Evolutionary conservation across 2,888 invertebrate genomes (phyloP), one percentile per base, ranked within the genome.

Genomic region (Amphipyra tragopoginis): DNA sequence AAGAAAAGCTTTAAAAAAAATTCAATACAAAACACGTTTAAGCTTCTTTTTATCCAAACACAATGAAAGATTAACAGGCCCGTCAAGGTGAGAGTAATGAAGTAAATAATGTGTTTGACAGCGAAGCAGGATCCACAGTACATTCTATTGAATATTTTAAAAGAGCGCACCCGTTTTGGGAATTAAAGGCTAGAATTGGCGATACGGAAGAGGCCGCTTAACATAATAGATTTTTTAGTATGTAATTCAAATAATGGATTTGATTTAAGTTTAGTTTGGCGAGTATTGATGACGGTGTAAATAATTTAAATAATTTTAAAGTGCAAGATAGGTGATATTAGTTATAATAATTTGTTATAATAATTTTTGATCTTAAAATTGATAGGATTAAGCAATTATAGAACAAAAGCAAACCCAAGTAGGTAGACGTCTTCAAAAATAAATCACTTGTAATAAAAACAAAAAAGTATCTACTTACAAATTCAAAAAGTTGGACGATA

Each of bases 61-160:
- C 91, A 90, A 90, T 90, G 87, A 90, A 90, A 90, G 91, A 91
- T 91, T 90, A 91, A 90, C 90, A 86, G 81, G 80, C 81, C 80
- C 85, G 86, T 87, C 86, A 85, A 82, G 83, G 80, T 75, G 84
- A 91, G 91, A 92, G 90, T 90, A 90, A 92, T 92, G 90, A 91
- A 88, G 85, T 82, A 82, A 86, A 86, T 87, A 90, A 90, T 89
- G 90, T 86, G 84, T 90, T 90, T 91, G 92, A 92, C 92, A 90
- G 88, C 75, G 65, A 78, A 84, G 82, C 79, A 74, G 61, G 68
- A 72, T 77, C 63, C 63, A 66, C 80, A 65, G 72, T 74, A 83
- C 78, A 79, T 80, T 79, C 83, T 77, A 86, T 89, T 92, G 90
- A 92, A 92, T 92, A 90, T 89, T 91, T 91, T 85, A 92, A 86